Base-by-base conservation (phyloP, 2,888 invertebrate species). In the Napeogenes inachia region DNA sequence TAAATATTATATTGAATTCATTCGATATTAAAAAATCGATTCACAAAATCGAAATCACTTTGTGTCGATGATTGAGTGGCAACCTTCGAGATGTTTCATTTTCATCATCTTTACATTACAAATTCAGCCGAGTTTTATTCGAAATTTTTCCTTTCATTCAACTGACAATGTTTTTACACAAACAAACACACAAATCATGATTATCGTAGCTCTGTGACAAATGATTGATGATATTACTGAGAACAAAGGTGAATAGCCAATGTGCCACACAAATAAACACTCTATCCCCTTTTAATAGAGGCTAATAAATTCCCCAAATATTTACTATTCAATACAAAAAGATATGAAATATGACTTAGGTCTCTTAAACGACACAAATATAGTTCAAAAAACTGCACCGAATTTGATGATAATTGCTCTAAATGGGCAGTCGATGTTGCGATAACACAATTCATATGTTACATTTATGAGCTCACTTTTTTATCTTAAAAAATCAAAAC, bases 131-230 rank as follows among this genome's bases (percentile, higher is more conserved):
- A 57, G 56, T 68, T 60, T 57, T 57, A 66, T 61, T 54, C 45
- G 61, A 64, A 68, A 58, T 61, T 60, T 62, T 56, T 54, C 59
- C 57, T 66, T 64, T 64, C 71, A 69, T 69, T 68, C 64, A 67
- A 50, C 63, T 67, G 68, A 68, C 70, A 70, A 67, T 67, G 69
- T 73, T 74, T 74, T 71, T 73, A 70, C 73, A 73, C 74, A 71
- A 67, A 71, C 73, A 61, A 70, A 74, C 73, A 69, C 74, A 75
- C 76, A 76, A 75, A 76, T 76, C 75, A 75, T 73, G 72, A 74
- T 73, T 75, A 75, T 74, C 73, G 68, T 63, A 67, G 69, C 68
- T 65, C 68, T 64, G 71, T 68, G 75, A 75, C 75, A 74, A 74
- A 75, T 76, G 76, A 76, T 76, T 72, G 75, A 76, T 76, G 70